Conservation (phyloP, 2,797 vertebrate species). For the Tapera naevia region DNA sequence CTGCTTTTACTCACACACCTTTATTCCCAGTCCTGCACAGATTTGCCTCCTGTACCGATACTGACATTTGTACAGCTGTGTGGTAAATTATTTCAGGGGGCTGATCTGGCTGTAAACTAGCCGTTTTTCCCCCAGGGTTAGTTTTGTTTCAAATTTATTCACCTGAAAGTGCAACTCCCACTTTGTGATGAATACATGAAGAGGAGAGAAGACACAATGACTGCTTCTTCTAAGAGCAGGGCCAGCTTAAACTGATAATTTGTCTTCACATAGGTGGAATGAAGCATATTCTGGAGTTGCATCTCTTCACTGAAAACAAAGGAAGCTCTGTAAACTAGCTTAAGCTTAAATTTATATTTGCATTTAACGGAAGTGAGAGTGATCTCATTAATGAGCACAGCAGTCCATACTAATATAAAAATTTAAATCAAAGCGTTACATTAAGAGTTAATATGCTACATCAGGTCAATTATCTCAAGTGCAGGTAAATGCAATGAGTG, state of each 20-base stretch:
- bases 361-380: not conserved
- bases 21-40: not conserved
- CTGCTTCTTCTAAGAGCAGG: not conserved
- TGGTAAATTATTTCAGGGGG: not conserved
- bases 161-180: not conserved
- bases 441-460: not conserved
- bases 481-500: not conserved
- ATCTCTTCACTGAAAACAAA: not conserved
- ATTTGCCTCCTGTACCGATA: not conserved
- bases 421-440: not conserved
- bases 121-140: not conserved
- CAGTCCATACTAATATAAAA: not conserved
- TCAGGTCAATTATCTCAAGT: not conserved
- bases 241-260: not conserved
- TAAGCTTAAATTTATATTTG: not conserved
- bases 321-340: not conserved
- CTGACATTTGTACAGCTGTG: not conserved
- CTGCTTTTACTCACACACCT: not conserved
- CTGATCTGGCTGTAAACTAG: not conserved
- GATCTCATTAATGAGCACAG: not conserved
- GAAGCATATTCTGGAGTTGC: not conserved
- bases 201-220: not conserved
- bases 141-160: not conserved
- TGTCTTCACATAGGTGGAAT: not conserved
- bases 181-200: not conserved